Evolutionary conservation across 2,888 invertebrate species (phyloP).

Genomic region (Xestoiulus laeticollis): DNA sequence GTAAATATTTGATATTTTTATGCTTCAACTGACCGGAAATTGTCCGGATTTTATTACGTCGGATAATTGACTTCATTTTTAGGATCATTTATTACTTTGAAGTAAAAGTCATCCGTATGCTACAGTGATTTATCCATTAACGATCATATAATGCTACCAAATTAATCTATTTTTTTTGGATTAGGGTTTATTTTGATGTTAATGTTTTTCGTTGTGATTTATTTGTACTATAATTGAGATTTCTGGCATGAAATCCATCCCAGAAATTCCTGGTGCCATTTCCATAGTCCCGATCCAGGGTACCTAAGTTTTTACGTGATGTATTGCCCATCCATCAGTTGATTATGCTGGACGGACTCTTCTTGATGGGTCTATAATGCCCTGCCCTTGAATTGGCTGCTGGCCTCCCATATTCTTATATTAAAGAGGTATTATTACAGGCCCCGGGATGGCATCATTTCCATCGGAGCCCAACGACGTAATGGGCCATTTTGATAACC

Average conservation of each 20-base stretch:
- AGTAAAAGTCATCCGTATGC: no score
- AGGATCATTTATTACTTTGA: no score
- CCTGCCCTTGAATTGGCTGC: constrained; percentile 13
- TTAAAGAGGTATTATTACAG: background rate
- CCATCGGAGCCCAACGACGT: constrained; percentile 11
- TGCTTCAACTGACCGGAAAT: no score
- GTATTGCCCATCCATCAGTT: background rate
- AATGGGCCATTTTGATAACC: constrained; percentile 34
- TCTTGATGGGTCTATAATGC: background rate
- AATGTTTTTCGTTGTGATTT: background rate
- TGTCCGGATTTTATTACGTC: no score
- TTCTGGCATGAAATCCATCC: background rate
- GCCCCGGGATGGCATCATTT: background rate
- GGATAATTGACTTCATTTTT: no score
- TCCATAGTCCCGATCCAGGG: background rate
- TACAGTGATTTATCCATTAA: no score
- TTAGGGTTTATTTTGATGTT: no score
- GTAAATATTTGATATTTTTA: no score
- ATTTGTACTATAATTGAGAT: background rate
- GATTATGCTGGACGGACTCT: background rate
- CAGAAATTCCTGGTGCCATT: background rate
- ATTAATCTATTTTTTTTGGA: no score
- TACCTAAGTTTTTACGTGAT: background rate
- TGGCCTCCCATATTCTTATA: background rate
- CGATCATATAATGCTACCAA: no score